Conservation (phyloP, 2,888 invertebrate species). For the Selenia dentaria region DNA sequence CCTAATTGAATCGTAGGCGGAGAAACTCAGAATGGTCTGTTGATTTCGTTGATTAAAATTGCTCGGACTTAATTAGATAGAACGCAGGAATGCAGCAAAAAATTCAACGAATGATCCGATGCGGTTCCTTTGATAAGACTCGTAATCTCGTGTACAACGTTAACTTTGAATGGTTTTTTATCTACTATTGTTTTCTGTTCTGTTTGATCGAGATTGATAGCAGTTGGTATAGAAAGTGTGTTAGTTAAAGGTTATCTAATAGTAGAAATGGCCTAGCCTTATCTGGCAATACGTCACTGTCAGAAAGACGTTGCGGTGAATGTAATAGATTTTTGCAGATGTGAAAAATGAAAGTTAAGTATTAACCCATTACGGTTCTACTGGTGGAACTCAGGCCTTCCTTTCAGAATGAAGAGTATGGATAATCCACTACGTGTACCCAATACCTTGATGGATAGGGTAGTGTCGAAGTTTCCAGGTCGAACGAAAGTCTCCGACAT, state of each 20-base stretch:
- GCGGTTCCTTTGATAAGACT: conserved; percentile 12
- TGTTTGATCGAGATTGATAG: not conserved
- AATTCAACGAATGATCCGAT: conserved; percentile 9
- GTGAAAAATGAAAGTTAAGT: too few species aligned
- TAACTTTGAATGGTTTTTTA: not conserved
- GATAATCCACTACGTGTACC: too few species aligned
- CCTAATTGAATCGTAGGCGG: conserved; percentile 40
- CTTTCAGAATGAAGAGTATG: too few species aligned
- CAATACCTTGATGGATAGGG: too few species aligned
- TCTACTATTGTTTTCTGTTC: not conserved
- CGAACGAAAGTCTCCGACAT: too few species aligned
- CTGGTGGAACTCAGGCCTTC: too few species aligned
- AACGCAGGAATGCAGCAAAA: conserved; percentile 27
- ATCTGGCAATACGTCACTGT: too few species aligned
- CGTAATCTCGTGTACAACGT: not conserved
- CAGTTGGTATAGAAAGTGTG: conserved; percentile 3
- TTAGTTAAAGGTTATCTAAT: not conserved
- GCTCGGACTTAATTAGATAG: conserved; percentile 40
- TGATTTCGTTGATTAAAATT: conserved; percentile 44
- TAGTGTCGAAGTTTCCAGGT: too few species aligned
- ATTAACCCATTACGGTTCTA: too few species aligned
- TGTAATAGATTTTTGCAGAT: too few species aligned
- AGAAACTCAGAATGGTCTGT: conserved; percentile 33
- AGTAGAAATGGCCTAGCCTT: not conserved
- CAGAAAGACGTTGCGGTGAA: too few species aligned